Percentiles rank a stretch among this genome's conserved stretches.
These are phyloP conservation scores for Chrysaora quinquecirrha DNA, from an alignment of 30 jellyfish, hydroid and myxozoan species.

Conservation along the genomic window DNA sequence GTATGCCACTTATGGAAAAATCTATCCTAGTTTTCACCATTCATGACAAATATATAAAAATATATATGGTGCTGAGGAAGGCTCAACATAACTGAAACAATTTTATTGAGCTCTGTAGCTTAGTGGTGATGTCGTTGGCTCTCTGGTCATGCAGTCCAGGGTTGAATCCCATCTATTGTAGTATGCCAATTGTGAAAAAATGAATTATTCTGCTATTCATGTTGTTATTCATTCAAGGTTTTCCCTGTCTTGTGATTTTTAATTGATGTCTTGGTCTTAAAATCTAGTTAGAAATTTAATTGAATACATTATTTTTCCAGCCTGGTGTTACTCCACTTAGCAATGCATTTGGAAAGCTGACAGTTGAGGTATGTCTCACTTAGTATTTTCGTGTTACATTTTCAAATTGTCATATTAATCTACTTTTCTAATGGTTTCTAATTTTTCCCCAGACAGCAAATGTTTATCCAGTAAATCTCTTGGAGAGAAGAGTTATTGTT, in stretches of 20 bases:
- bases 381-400: not conserved
- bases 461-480: constrained; percentile 69
- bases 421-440: not conserved
- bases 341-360: constrained; percentile 69
- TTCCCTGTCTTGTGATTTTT: too few species aligned
- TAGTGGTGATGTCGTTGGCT: too few species aligned
- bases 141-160: too few species aligned
- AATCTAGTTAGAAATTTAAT: not conserved
- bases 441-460: constrained; percentile 49
- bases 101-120: too few species aligned
- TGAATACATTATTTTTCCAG: constrained; percentile 6
- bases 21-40: too few species aligned
- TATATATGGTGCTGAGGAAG: too few species aligned
- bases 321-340: constrained; percentile 65
- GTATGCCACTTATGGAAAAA: too few species aligned
- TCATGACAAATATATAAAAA: too few species aligned
- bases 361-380: constrained; percentile 74
- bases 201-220: not conserved
- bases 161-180: too few species aligned
- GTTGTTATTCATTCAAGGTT: not conserved
- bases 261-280: not conserved
- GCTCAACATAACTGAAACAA: too few species aligned
- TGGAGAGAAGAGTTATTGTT: constrained; percentile 79
- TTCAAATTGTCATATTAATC: not conserved
- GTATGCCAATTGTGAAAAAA: not conserved